A percentile compares a stretch with the other conserved stretches of the same genome.
These are phyloP conservation scores for Thymelicus acteon DNA, from an alignment of 2,888 invertebrate species.

Conservation along the genomic window DNA sequence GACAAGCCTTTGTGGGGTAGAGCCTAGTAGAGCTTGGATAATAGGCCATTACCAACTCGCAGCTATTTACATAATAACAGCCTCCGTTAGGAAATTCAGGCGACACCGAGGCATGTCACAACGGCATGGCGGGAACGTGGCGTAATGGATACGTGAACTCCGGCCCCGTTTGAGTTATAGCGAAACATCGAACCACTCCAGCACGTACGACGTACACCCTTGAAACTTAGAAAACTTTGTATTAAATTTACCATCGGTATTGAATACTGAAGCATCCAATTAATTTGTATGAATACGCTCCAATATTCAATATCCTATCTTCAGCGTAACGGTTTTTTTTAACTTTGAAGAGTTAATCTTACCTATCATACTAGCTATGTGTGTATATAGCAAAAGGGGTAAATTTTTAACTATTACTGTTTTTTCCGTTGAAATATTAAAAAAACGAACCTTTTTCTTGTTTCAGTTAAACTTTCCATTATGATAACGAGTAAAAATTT, in stretches of 20 bases:
- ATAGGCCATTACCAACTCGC: slow-evolving; percentile 39
- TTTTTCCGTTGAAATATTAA: too few species aligned
- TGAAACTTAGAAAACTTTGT: slow-evolving; percentile 17
- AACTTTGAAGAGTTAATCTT: too few species aligned
- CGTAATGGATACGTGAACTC: slow-evolving; percentile 19
- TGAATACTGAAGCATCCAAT: not conserved
- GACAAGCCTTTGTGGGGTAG: slow-evolving; percentile 28
- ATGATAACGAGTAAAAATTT: too few species aligned
- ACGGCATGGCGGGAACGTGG: slow-evolving; percentile 25
- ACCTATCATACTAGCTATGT: too few species aligned
- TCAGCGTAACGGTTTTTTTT: too few species aligned
- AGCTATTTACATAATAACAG: slow-evolving; percentile 42
- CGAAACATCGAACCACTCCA: not conserved
- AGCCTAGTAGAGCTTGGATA: slow-evolving; percentile 30
- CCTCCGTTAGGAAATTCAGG: slow-evolving; percentile 39
- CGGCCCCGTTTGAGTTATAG: not conserved
- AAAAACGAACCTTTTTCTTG: too few species aligned
- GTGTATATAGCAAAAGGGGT: too few species aligned
- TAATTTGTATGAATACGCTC: not conserved
- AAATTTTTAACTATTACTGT: too few species aligned
- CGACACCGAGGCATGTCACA: slow-evolving; percentile 39
- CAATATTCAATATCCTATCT: not conserved
- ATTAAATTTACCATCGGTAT: slow-evolving; percentile 9
- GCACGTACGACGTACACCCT: slow-evolving; percentile 2
- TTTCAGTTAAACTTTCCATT: too few species aligned